Base-by-base conservation (phyloP, 2,888 invertebrate species). In the Villa cingulata region DNA sequence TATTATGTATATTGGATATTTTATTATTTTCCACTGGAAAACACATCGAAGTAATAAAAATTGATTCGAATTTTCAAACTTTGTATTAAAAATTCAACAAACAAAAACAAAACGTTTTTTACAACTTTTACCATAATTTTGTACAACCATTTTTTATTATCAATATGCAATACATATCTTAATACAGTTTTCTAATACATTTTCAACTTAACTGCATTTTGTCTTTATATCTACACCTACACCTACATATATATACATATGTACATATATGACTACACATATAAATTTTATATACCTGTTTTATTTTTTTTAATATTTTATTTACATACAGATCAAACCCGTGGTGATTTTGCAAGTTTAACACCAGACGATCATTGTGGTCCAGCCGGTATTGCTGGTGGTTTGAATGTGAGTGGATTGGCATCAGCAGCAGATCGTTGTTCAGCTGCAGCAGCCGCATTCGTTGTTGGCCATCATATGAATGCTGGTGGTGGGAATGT, bases 371-470 rank as follows among this genome's bases (percentile, higher is more conserved):
- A 59, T 15, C 55, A 54, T 46, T 51, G 53, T 53, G 52, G 48
- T n/a, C 53, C 48, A 19, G 56, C 51, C 58, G 61, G 60, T 19
- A 37, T 41, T 7, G 41, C 37, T 27, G 46, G 37, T 38, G 47
- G 42, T 40, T 20, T 45, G 18, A 37, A 29, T 41, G 48, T 44
- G 7, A 51, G 48, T 23, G 53, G 60, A 1, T 61, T 47, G 16
- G 40, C 49, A 17, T 41, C 48, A 17, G 51, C 23, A 51, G 17
- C 51, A 49, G 38, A 36, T n/a, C 36, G 16, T 48, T 48, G 48
- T 37, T 44, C 48, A 23, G 51, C 51, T n/a, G 61, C 61, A 29
- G 62, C 63, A 41, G 61, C 61, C 14, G 59, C 59, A 23, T 60
- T 61, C 7, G 61, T 61, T 23, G 65, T 58, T 27, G 58, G 58